Evolutionary conservation across 2,113 vertebrate genomes (phyloP).

Genomic region (Eclectus roratus): DNA sequence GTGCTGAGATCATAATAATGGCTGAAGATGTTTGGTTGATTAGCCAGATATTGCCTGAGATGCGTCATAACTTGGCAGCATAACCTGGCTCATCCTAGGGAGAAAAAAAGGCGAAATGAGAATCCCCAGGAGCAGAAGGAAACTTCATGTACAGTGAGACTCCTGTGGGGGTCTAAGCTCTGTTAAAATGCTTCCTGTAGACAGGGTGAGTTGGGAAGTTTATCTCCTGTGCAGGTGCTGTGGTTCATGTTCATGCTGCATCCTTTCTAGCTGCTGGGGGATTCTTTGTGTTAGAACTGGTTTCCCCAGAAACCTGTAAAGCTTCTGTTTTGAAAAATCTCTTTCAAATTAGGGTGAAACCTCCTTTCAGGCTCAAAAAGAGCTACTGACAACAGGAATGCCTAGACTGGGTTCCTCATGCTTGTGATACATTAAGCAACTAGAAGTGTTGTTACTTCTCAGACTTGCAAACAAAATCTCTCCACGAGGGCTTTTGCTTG

Average conservation of each 20-base stretch:
- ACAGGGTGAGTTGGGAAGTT: background rate
- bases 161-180: background rate
- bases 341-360: background rate
- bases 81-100: background rate
- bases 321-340: background rate
- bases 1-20: background rate
- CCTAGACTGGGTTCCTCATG: accelerated
- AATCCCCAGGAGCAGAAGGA: background rate
- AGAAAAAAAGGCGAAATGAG: background rate
- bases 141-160: accelerated
- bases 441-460: background rate
- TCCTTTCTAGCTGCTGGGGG: background rate
- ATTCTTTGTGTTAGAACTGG: background rate
- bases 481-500: background rate
- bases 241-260: background rate
- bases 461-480: background rate
- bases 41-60: background rate
- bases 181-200: background rate
- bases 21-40: background rate
- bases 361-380: background rate
- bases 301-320: background rate
- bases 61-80: accelerated
- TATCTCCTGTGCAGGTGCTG: background rate
- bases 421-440: background rate
- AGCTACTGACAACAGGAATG: background rate